These are phyloP conservation scores for Coenobita brevimanus DNA, from an alignment of 1,140 invertebrate species.

Conservation along the genomic window DNA sequence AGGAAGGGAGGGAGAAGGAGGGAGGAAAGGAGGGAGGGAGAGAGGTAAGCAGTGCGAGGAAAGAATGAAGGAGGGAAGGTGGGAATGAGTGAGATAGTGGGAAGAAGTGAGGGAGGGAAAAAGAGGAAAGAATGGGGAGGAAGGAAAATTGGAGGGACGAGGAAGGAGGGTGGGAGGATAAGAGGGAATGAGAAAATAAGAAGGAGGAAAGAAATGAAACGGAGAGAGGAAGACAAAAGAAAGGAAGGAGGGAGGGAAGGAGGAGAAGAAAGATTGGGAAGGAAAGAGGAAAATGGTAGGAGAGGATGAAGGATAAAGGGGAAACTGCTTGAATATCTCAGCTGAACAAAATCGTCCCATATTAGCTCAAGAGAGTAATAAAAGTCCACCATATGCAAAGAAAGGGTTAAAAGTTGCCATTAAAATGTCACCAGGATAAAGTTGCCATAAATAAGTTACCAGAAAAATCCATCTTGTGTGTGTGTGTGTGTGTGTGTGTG, in stretches of 20 bases:
- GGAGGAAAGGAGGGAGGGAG: neutral
- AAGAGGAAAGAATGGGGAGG: neutral
- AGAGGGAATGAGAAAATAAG: neutral
- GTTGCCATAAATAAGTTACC: too few relatives aligned
- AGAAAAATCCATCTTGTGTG: too few relatives aligned
- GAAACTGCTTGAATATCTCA: neutral
- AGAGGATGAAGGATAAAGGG: neutral
- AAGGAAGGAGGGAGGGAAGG: neutral
- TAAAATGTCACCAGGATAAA: too few relatives aligned
- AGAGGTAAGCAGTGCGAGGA: neutral
- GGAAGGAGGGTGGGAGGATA: neutral
- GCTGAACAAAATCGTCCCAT: too few relatives aligned
- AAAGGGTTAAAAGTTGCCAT: too few relatives aligned
- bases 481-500: too few relatives aligned
- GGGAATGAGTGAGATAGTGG: neutral
- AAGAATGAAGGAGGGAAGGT: neutral
- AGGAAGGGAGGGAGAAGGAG: neutral
- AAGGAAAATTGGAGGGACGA: neutral
- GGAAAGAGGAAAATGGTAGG: neutral
- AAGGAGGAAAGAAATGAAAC: neutral
- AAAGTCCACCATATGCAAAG: too few relatives aligned
- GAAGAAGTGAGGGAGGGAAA: too few relatives aligned
- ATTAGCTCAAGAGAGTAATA: too few relatives aligned
- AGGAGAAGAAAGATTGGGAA: neutral
- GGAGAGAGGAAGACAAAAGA: neutral